These are phyloP conservation scores for Sphenopsis melanotis DNA, from an alignment of 2,797 vertebrate species.

Conservation along the genomic window DNA sequence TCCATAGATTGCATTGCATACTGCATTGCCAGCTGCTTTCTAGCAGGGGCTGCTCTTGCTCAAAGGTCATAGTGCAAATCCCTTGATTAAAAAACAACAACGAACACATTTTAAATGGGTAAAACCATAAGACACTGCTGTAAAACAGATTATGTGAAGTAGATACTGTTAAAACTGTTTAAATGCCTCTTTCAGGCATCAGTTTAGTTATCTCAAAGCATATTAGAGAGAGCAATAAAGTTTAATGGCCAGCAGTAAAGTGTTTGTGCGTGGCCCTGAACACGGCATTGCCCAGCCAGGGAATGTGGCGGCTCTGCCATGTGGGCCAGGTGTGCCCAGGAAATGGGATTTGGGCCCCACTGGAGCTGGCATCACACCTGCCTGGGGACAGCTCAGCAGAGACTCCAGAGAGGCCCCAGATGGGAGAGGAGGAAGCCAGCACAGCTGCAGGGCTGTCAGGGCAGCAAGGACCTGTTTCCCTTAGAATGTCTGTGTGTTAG, in stretches of 20 bases:
- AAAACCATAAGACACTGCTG: conserved; percentile 12
- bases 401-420: background rate
- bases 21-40: conserved; percentile 9
- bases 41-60: background rate
- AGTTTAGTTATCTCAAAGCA: conserved; percentile 61
- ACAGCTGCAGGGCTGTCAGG: background rate
- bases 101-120: conserved; percentile 38
- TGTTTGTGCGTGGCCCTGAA: conserved; percentile 1
- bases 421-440: fast-evolving
- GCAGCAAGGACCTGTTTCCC: background rate
- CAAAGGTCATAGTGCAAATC: conserved; percentile 42
- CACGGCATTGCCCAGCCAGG: background rate
- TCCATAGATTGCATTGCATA: background rate
- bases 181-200: conserved; percentile 57
- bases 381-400: background rate
- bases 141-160: conserved; percentile 61
- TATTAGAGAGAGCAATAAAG: conserved; percentile 63
- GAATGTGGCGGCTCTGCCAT: fast-evolving
- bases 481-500: fast-evolving
- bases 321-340: fast-evolving
- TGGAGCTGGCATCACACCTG: background rate
- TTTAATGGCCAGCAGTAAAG: conserved; percentile 55
- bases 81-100: conserved; percentile 28
- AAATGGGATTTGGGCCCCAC: fast-evolving
- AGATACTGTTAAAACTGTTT: conserved; percentile 56